Conservation (phyloP, 2,113 vertebrate species). For the Chamaea fasciata region DNA sequence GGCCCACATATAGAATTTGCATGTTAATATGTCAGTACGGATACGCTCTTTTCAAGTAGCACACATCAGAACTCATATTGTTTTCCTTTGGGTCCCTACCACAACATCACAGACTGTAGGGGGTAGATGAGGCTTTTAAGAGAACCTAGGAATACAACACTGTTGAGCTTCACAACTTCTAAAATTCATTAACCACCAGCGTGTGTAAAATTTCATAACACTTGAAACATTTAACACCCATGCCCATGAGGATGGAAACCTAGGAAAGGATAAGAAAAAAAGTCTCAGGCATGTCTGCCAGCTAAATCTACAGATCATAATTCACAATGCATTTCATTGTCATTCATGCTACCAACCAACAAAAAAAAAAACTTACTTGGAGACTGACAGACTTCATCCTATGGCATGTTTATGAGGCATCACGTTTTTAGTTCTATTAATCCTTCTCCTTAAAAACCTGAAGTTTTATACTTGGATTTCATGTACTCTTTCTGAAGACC, state of each 20-base stretch:
- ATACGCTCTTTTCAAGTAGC: constrained; percentile 42
- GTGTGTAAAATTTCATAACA: neutral
- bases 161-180: neutral
- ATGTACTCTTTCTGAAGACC: neutral
- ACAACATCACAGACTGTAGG: constrained; percentile 14
- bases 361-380: neutral
- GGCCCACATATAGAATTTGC: constrained; percentile 37
- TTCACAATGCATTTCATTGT: neutral
- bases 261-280: neutral
- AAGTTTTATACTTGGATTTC: neutral
- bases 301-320: neutral
- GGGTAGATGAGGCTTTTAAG: constrained; percentile 44
- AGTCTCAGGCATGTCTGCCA: neutral
- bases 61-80: constrained; percentile 26
- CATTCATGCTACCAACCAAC: neutral
- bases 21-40: constrained; percentile 51
- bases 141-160: neutral
- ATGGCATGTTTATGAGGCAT: neutral
- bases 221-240: neutral
- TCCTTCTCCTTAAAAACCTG: neutral
- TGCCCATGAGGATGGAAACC: neutral
- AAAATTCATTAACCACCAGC: neutral
- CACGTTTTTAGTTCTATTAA: neutral
- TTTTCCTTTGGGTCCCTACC: constrained; percentile 35
- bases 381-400: neutral